Evolutionary conservation across 2,888 invertebrate species (phyloP).

Genomic region (Pollenia griseotomentosa): DNA sequence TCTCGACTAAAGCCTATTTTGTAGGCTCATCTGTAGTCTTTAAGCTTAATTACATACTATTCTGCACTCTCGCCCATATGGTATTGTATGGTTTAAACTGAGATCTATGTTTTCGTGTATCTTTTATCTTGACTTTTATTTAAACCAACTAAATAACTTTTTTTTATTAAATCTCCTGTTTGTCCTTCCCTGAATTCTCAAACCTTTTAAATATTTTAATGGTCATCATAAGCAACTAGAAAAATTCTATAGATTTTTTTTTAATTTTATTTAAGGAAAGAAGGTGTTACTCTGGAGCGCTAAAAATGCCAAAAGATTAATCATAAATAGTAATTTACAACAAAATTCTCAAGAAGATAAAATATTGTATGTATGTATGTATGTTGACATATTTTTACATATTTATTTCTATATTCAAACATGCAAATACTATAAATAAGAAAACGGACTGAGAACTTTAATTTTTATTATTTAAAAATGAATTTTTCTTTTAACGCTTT

Average conservation of each 20-base stretch:
- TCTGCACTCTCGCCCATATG: too few relatives aligned
- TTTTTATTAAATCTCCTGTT: neutral
- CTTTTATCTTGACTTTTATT: too few relatives aligned
- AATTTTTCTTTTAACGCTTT: conserved; percentile 70
- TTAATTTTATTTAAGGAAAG: conserved; percentile 19
- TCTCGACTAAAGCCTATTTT: too few relatives aligned
- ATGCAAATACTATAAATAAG: neutral
- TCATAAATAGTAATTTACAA: conserved; percentile 75
- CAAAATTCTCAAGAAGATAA: conserved; percentile 51
- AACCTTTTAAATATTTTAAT: conserved; percentile 55
- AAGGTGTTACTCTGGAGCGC: conserved; percentile 66
- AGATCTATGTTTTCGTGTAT: too few relatives aligned
- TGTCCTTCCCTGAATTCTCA: conserved; percentile 2
- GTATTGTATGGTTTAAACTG: too few relatives aligned
- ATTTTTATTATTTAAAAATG: conserved; percentile 69
- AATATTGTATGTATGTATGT: neutral
- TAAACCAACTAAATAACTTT: too few relatives aligned
- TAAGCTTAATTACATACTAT: too few relatives aligned
- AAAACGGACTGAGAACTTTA: conserved; percentile 54
- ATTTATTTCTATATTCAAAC: neutral
- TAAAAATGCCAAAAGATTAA: conserved; percentile 74
- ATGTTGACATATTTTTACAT: neutral
- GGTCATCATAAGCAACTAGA: conserved; percentile 43
- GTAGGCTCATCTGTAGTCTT: too few relatives aligned
- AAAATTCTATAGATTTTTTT: conserved; percentile 37